Base-by-base conservation (phyloP, 2,888 invertebrate species). In the Ochropleura leucogaster region DNA sequence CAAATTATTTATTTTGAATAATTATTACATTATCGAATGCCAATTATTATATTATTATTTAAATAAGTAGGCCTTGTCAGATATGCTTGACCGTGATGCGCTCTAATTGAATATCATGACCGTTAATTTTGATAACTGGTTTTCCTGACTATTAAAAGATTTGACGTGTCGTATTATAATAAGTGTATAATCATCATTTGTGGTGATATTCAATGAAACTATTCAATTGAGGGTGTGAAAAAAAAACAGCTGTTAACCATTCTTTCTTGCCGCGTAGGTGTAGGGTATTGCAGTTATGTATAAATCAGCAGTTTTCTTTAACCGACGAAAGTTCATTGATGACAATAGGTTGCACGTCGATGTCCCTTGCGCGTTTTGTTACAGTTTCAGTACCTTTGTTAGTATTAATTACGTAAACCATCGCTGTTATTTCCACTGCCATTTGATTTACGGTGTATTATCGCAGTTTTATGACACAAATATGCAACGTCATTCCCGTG, bases 11-110 rank as follows among this genome's bases (percentile, higher is more conserved):
- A 44, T 62, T 62, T 44, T 20, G 62, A 14, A 44, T 9, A 46
- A 7, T 10, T 46, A 20, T n/a, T 9, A 59, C 62, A 14, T 4
- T 44, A n/a, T 14, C 44, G 12, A n/a, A 44, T 44, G n/a, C 12
- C 7, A 62, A 14, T 12, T 12, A 44, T 44, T 0, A 16, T 49
- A 30, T 8, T 46, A 30, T 14, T 18, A 46, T 51, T 62, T 10
- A 55, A 62, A 66, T 65, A 63, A 65, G 1, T 49, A 55, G 59
- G 64, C 42, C 53, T 64, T 71, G 30, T 64, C 49, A 60, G 64
- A 64, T 71, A 64, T 16, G 64, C 59, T 74, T 64, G 49, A 77
- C 14, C 40, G 47, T 49, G 66, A 67, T 49, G 63, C 46, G 44
- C 40, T 59, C 49, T 74, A 30, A 42, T 55, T 60, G 10, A 70